Percentiles rank a stretch among this genome's conserved stretches.
phyloP scores from a whole-genome alignment of 2,888 invertebrate species.

The Latrodectus hesperus region DNA sequence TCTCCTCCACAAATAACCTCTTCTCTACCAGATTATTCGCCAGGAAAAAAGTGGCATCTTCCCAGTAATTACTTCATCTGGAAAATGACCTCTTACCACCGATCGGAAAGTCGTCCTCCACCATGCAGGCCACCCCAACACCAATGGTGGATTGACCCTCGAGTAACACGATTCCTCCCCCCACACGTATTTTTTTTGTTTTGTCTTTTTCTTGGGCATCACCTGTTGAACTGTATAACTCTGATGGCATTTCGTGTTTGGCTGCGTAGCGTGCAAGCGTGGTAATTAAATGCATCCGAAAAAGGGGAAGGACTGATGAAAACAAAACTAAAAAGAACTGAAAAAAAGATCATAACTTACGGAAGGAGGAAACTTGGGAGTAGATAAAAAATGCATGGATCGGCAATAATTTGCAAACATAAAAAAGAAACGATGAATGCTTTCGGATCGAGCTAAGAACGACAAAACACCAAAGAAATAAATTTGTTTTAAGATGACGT shows the following conservation, averaged over 20 bases:
- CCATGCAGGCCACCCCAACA: not conserved
- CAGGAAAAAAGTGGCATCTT: too few species aligned
- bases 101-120: not conserved
- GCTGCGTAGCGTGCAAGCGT: too few species aligned
- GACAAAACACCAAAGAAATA: too few species aligned
- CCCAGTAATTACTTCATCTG: conserved; percentile 40
- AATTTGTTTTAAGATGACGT: too few species aligned
- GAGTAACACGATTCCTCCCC: not conserved
- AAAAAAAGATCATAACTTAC: conserved; percentile 7
- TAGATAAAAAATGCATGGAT: not conserved
- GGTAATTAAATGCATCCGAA: not conserved
- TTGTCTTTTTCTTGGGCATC: conserved; percentile 1
- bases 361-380: conserved; percentile 26
- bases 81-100: too few species aligned
- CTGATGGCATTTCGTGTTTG: too few species aligned
- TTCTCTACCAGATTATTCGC: too few species aligned
- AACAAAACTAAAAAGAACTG: not conserved
- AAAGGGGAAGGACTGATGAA: not conserved
- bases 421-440: too few species aligned
- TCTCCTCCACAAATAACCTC: not conserved
- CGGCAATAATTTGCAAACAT: too few species aligned
- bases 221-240: conserved; percentile 27
- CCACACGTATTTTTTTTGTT: conserved; percentile 21
- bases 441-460: too few species aligned
- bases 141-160: too few species aligned